Conservation (phyloP, 2,888 invertebrate species). For the Stenodera caucasica region DNA sequence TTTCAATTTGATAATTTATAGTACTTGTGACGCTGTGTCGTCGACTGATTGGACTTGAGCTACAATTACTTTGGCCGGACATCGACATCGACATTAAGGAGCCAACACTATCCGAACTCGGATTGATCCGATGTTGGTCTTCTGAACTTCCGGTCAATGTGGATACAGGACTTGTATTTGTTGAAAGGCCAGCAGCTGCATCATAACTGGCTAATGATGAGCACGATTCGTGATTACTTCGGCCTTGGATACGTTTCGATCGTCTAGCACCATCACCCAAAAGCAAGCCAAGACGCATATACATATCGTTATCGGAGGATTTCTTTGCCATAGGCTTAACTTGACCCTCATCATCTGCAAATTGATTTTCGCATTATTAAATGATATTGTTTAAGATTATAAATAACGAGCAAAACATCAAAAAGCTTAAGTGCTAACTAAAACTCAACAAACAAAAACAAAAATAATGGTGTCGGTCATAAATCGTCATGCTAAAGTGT, state of each 20-base stretch:
- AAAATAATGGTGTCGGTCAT: constrained; percentile 23
- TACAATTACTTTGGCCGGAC: constrained; percentile 77
- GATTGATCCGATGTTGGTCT: constrained; percentile 59
- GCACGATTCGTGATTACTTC: constrained; percentile 57
- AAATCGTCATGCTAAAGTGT: constrained; percentile 30
- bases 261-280: constrained; percentile 70
- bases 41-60: constrained; percentile 75
- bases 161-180: constrained; percentile 87
- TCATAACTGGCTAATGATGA: constrained; percentile 62
- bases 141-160: constrained; percentile 86
- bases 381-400: too few relatives aligned
- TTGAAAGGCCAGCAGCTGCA: constrained; percentile 67
- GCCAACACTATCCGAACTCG: constrained; percentile 70
- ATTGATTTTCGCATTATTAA: too few relatives aligned
- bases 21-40: constrained; percentile 80
- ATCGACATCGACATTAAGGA: constrained; percentile 77
- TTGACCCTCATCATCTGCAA: constrained; percentile 72
- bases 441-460: constrained; percentile 29
- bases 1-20: constrained; percentile 36
- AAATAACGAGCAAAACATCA: constrained; percentile 10
- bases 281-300: constrained; percentile 80
- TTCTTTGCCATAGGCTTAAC: constrained; percentile 64
- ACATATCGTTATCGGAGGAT: constrained; percentile 74
- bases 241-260: constrained; percentile 38
- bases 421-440: constrained; percentile 16